A percentile compares a stretch with the other conserved stretches of the same genome.
phyloP scores from a whole-genome alignment of 2,797 vertebrate genomes.

The Hipposideros larvatus region DNA sequence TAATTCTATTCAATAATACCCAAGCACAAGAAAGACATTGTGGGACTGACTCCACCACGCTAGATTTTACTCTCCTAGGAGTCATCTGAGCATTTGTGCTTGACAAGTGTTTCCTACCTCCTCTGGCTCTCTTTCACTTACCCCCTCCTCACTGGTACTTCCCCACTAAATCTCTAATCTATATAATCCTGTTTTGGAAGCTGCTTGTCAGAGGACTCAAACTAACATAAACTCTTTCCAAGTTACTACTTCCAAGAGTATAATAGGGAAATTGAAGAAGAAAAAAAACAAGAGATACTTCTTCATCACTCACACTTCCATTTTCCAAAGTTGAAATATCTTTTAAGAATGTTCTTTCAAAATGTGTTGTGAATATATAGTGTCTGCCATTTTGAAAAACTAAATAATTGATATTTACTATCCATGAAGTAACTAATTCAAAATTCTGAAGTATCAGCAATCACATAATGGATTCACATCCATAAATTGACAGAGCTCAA shows the following conservation, averaged over 20 bases:
- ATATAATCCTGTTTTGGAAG: not conserved
- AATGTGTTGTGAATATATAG: not conserved
- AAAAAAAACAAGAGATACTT: not conserved
- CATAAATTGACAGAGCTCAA: not conserved
- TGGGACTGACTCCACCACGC: not conserved
- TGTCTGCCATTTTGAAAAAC: not conserved
- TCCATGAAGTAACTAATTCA: not conserved
- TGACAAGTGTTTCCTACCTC: not conserved
- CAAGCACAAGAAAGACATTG: not conserved
- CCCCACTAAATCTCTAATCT: not conserved
- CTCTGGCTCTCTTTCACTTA: rapidly evolving
- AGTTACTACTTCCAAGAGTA: not conserved
- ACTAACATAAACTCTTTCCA: not conserved
- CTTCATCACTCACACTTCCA: not conserved
- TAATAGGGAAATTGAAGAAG: not conserved
- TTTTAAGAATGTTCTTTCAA: not conserved
- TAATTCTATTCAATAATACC: not conserved
- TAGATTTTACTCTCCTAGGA: not conserved
- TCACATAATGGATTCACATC: not conserved
- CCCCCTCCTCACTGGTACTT: rapidly evolving
- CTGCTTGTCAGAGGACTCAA: not conserved
- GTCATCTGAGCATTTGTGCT: not conserved
- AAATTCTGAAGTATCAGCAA: not conserved
- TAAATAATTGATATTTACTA: not conserved
- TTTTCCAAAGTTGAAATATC: not conserved